phyloP scores from a whole-genome alignment of 2,113 vertebrate genomes.

The Phalacrocorax carbo region DNA sequence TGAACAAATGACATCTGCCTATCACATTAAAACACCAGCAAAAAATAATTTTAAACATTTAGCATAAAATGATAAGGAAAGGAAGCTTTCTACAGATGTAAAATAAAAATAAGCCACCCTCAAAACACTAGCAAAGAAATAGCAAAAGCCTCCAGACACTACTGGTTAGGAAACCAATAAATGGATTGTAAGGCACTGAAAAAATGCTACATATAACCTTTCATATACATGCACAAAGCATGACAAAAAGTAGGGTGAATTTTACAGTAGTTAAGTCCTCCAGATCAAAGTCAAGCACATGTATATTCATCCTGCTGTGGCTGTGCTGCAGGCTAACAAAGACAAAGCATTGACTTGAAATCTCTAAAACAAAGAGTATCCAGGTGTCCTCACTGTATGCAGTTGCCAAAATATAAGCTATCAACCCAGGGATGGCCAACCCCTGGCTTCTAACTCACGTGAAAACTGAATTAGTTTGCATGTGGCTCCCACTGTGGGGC shows the following conservation, averaged over 20 bases:
- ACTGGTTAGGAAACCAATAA: background rate
- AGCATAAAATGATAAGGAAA: background rate
- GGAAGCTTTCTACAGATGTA: background rate
- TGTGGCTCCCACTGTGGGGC: background rate
- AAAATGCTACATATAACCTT: background rate
- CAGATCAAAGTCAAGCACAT: background rate
- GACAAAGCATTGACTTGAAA: background rate
- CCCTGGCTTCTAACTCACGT: background rate
- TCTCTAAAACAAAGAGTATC: background rate
- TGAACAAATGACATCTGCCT: background rate
- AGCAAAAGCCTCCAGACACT: background rate
- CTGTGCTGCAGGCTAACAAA: background rate
- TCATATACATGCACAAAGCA: background rate
- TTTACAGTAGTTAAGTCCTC: background rate
- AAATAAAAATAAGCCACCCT: background rate
- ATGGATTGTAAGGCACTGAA: background rate
- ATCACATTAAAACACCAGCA: background rate
- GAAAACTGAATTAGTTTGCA: background rate
- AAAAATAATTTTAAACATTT: background rate
- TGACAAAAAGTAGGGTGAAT: background rate
- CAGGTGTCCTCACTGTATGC: background rate
- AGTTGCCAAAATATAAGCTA: background rate
- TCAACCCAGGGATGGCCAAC: accelerated
- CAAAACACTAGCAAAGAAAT: background rate
- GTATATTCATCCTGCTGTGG: background rate